A percentile compares a stretch with the other conserved stretches of the same genome.
Evolutionary conservation across 2,113 vertebrate genomes (phyloP).

Genomic region (Cranoglanis bouderius): DNA sequence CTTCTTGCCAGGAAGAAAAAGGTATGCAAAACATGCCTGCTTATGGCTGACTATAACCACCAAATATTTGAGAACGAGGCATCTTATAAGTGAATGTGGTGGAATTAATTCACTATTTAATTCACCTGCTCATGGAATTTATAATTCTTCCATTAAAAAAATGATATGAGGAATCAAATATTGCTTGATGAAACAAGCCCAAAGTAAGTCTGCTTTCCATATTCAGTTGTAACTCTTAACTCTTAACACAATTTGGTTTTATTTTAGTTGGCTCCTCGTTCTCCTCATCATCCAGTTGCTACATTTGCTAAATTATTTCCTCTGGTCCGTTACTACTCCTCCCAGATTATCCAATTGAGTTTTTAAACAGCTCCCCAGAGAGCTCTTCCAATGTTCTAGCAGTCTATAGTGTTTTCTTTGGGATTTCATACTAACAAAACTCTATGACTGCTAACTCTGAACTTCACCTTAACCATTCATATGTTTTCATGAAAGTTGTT

Average conservation of each 20-base stretch:
- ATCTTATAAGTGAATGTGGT: neutral
- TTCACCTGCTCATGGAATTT: neutral
- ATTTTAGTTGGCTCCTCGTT: neutral
- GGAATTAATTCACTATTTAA: neutral
- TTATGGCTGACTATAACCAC: neutral
- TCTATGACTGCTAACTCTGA: neutral
- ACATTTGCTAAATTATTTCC: neutral
- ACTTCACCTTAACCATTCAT: neutral
- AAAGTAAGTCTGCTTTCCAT: neutral
- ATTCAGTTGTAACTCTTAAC: neutral
- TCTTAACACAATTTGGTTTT: neutral
- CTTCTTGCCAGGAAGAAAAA: conserved; percentile 1
- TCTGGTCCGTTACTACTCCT: neutral
- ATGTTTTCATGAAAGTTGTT: neutral
- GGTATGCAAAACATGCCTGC: conserved; percentile 10
- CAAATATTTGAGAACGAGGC: neutral
- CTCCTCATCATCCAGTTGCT: neutral
- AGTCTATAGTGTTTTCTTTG: neutral
- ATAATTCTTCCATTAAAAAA: neutral
- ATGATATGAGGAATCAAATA: neutral
- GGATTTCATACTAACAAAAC: neutral
- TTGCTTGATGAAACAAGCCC: neutral
- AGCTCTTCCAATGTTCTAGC: neutral
- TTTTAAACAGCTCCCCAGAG: neutral
- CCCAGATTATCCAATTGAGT: neutral